phyloP scores from a whole-genome alignment of 2,113 vertebrate species.

The Mirounga angustirostris region DNA sequence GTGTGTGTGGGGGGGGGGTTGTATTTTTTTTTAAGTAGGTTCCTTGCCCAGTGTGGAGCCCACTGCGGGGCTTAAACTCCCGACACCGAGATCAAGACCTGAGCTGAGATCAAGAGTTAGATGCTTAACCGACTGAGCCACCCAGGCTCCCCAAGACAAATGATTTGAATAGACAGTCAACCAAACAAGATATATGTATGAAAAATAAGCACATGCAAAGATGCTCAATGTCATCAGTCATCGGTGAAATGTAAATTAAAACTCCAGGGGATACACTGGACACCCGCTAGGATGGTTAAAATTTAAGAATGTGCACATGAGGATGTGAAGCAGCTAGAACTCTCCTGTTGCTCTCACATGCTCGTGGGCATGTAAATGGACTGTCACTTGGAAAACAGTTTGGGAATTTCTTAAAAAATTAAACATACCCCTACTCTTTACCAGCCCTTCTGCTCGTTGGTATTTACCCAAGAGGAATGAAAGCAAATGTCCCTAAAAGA shows the following conservation, averaged over 20 bases:
- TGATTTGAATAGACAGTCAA: not conserved
- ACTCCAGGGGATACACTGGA: not conserved
- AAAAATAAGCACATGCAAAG: not conserved
- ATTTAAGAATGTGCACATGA: not conserved
- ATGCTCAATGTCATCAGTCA: not conserved
- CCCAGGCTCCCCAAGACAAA: not conserved
- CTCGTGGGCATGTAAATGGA: rapidly evolving
- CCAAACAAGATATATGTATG: not conserved
- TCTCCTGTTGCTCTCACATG: rapidly evolving
- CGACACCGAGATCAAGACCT: not conserved
- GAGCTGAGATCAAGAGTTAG: not conserved
- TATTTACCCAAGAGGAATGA: not conserved
- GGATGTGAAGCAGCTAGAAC: not conserved
- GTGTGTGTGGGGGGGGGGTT: too few species aligned
- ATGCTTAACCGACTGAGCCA: not conserved
- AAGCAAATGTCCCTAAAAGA: not conserved
- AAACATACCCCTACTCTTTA: not conserved
- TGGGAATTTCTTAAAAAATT: not conserved
- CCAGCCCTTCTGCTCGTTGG: not conserved
- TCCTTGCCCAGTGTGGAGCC: not conserved
- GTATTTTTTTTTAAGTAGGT: not conserved
- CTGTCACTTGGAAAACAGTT: not conserved
- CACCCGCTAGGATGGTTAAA: not conserved
- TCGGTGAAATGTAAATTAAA: not conserved
- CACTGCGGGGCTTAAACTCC: not conserved